Base-by-base conservation (phyloP, 1,140 invertebrate species). In the Tetramorium parvispinum region DNA sequence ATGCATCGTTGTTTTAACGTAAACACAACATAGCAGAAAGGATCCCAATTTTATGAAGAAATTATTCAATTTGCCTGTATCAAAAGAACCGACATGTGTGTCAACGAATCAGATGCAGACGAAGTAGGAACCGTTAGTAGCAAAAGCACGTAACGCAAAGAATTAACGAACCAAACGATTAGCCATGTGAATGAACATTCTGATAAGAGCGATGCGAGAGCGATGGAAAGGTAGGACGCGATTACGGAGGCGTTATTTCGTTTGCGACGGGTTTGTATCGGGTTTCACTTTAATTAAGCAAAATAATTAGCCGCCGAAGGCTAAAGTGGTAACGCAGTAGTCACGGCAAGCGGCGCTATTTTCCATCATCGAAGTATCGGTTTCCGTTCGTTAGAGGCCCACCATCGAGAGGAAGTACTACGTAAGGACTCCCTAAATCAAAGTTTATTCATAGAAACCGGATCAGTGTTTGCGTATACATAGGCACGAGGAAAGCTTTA, bases 241-340 rank as follows among this genome's bases (percentile, higher is more conserved):
- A 89, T 89, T 89, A 87, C 88, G 88, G 51, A 89, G 76, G 82
- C 85, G 87, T 66, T 87, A 85, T 89, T 89, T 89, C 88, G 86
- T 89, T 89, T 89, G 77, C 88, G 85, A 89, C 77, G 16, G 61
- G 59, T 55, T 63, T n/a, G 79, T 75, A 79, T 90, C 88, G 79
- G 85, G 88, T 89, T 90, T 90, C 89, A 76, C 85, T 87, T 90
- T 90, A 90, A 90, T 90, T 90, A 90, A 89, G 88, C 79, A 88
- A 90, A 90, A 90, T 90, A 90, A 90, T 90, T 90, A 90, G 89
- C 79, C 85, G 85, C 83, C 87, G 82, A 89, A 89, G 87, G 85
- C 81, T 73, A 70, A 79, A 68, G 37, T 24, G 21, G 51, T 55
- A 59, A 40, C 86, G 73, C 18, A 43, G 40, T 65, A 18, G 16